These are phyloP conservation scores for Terebella lapidaria DNA, from an alignment of 2,888 invertebrate species.

Conservation along the genomic window DNA sequence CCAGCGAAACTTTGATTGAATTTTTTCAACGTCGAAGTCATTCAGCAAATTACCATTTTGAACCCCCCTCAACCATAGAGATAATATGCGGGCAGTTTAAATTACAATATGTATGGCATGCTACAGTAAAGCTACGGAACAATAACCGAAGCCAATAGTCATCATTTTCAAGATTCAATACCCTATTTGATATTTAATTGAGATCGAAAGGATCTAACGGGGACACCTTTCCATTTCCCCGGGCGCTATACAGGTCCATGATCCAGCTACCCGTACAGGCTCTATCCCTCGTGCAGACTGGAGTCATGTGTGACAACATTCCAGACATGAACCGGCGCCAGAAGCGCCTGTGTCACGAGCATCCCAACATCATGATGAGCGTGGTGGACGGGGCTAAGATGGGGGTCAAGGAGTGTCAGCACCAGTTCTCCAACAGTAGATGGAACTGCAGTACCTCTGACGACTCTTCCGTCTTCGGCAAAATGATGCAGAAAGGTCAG, in stretches of 20 bases:
- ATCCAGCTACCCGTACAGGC: slow-evolving; percentile 24
- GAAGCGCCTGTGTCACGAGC: slow-evolving; percentile 41
- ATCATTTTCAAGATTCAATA: too few species aligned
- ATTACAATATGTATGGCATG: too few species aligned
- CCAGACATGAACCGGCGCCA: slow-evolving; percentile 52
- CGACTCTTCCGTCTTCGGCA: slow-evolving; percentile 53
- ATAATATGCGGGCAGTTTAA: too few species aligned
- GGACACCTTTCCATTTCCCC: too few species aligned
- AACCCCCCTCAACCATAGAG: too few species aligned
- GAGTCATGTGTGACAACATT: slow-evolving; percentile 51
- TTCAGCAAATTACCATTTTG: too few species aligned
- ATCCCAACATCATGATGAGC: slow-evolving; percentile 50
- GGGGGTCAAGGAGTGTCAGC: slow-evolving; percentile 52
- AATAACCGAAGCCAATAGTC: too few species aligned
- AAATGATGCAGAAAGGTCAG: slow-evolving; percentile 52
- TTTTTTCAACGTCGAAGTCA: too few species aligned
- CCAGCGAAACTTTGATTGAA: too few species aligned
- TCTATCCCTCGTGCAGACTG: slow-evolving; percentile 34
- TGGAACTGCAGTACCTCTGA: slow-evolving; percentile 52
- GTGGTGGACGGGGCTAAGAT: slow-evolving; percentile 48
- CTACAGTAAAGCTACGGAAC: too few species aligned
- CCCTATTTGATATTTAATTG: too few species aligned
- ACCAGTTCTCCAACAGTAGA: slow-evolving; percentile 48
- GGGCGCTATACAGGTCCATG: slow-evolving; percentile 24
- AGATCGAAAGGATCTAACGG: too few species aligned